Evolutionary conservation across 2,888 invertebrate genomes (phyloP), one percentile per base, ranked within the genome.

Genomic region (Augiades crinisus): DNA sequence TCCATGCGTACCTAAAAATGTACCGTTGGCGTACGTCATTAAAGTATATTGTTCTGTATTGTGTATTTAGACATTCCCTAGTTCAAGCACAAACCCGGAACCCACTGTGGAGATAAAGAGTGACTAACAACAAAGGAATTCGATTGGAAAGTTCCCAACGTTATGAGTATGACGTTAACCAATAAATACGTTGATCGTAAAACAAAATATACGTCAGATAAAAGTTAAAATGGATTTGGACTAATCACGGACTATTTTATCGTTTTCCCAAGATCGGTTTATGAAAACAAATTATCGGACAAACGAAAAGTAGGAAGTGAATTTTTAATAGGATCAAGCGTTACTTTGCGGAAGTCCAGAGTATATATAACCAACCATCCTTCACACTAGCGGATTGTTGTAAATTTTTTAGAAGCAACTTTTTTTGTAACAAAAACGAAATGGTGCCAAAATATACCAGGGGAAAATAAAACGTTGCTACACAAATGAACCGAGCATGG

Each of bases 121-220:
- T 44, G 33, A 44, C 12, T 47, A 34, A 30, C 45, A 30, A 7
- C 40, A 12, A 5, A 34, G 22, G 21, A 31, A 44, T 44, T 31
- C 31, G 19, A 33, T 12, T 13, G 21, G 21, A 44, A 44, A 44
- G 40, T 16, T 30, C 27, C 30, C 12, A 17, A 27, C 21, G n/a
- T 10, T 33, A 17, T 7, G 31, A 4, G 7, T 19, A 16, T 30
- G 33, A 34, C 44, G 44, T 44, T 21, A 16, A 5, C 19, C 41
- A 43, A 33, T 19, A 31, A 44, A 31, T 44, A 12, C 33, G 22
- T 13, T 21, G 44, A 44, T 44, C 44, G 44, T 44, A 33, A 44
- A 33, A 33, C 33, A 16, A 44, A 44, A 33, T 44, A 33, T 14
- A 8, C 13, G 12, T 31, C 44, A 33, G 22, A 22, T 44, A 21